These are phyloP conservation scores for Pterostichus niger DNA, from an alignment of 2,888 invertebrate genomes.

Conservation along the genomic window DNA sequence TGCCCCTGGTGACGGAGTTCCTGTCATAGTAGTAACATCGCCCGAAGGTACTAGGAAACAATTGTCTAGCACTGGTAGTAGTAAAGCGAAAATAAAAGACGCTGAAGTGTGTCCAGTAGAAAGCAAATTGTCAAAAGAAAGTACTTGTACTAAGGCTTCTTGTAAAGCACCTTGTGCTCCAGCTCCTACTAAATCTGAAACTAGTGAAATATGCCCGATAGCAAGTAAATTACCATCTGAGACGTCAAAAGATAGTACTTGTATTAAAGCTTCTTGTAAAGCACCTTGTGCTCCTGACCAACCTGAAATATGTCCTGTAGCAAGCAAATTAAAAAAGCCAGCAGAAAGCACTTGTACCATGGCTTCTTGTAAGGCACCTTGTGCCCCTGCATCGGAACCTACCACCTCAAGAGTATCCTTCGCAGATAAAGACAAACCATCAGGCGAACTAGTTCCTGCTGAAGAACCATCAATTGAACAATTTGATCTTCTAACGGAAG, in stretches of 20 bases:
- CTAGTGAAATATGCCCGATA: too few relatives aligned
- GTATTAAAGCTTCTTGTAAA: too few relatives aligned
- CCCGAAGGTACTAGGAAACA: not conserved
- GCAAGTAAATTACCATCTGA: not conserved
- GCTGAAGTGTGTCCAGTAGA: not conserved
- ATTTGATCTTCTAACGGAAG: conserved; percentile 33
- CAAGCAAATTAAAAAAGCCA: not conserved
- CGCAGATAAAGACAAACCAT: not conserved
- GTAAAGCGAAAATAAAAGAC: not conserved
- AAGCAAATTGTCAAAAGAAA: not conserved
- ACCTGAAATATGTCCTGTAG: not conserved
- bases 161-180: conserved; percentile 16
- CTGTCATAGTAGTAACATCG: not conserved
- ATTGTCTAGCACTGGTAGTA: not conserved
- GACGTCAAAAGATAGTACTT: too few relatives aligned
- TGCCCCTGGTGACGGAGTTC: not conserved
- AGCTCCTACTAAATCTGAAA: not conserved
- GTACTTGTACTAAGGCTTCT: conserved; percentile 1
- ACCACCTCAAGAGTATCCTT: not conserved
- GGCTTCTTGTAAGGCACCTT: not conserved
- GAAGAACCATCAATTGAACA: conserved; percentile 20
- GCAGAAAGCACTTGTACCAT: not conserved
- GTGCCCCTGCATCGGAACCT: not conserved
- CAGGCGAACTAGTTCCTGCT: not conserved
- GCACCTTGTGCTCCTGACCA: too few relatives aligned